These are phyloP conservation scores for Myrmophylax atrothorax DNA, from an alignment of 2,113 vertebrate genomes.

Conservation along the genomic window DNA sequence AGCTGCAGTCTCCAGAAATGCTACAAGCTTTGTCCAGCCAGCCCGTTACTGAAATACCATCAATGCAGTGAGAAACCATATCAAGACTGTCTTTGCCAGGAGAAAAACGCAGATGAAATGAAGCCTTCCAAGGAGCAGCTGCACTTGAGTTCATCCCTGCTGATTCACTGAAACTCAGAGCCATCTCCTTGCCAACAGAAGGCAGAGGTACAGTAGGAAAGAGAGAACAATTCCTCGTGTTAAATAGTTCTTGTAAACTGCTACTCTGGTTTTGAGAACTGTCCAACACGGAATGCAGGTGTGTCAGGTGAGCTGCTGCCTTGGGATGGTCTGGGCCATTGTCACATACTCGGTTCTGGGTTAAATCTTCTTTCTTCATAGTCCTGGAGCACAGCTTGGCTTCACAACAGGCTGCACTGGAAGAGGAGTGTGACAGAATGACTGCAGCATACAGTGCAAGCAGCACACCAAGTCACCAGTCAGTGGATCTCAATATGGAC, in stretches of 20 bases:
- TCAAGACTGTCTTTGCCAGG: background rate
- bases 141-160: background rate
- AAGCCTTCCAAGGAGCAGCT: background rate
- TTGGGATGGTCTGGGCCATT: background rate
- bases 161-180: background rate
- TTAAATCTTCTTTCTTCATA: constrained; percentile 18
- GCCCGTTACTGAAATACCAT: background rate
- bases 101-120: background rate
- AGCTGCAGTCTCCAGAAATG: background rate
- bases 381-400: background rate
- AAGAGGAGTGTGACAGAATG: background rate
- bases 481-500: constrained; percentile 85
- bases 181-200: background rate
- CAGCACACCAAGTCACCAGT: background rate
- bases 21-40: background rate
- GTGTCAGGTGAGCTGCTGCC: background rate
- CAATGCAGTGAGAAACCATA: background rate
- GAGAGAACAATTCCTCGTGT: constrained; percentile 1
- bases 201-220: background rate
- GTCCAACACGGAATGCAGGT: background rate
- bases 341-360: background rate
- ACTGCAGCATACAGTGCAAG: background rate
- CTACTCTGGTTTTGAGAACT: background rate
- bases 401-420: constrained; percentile 9
- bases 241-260: constrained; percentile 26